Evolutionary conservation across 2,113 vertebrate species (phyloP), one percentile per base, ranked within the genome.

Genomic region (Clarias magur): DNA sequence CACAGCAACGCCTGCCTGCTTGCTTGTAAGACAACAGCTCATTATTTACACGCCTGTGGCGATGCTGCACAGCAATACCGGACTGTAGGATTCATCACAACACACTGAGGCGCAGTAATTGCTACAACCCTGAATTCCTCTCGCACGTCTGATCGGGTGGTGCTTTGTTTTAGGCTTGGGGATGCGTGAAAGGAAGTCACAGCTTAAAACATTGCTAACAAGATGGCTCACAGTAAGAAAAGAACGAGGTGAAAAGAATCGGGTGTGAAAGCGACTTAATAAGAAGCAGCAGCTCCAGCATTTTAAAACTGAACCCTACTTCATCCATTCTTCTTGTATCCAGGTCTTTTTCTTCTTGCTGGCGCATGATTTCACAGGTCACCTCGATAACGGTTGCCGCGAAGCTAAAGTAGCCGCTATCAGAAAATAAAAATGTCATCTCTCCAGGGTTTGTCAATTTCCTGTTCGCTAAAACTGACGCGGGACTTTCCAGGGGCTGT

Each of bases 11-110:
- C 38, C 42, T 53, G 42, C 72, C 42, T 82, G 53, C 48, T 30
- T 4, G 67, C 54, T 88, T 30, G 21, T 80, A 6, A 82, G 83
- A 67, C 83, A 78, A 88, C 53, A 60, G 62, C 80, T 88, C 73
- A 68, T 88, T 88, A 79, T 73, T 76, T 82, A 48, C 30, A 25
- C 3, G 30, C 68, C 54, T 60, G 68, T 73, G 67, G 82, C 6
- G 54, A 34, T 23, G 53, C 82, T 85, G 8, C 54, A 85, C 57
- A 56, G 76, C 21, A 84, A 63, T 25, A 27, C 75, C 10, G 53
- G 67, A 25, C 56, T 62, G 12, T 73, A 54, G 16, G 48, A 27
- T 56, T n/a, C 56, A 42, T 76, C 27, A 10, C 80, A 78, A 75
- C 80, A 21, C 70, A 56, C 25, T 4, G 53, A 25, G 67, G 56